Evolutionary conservation across 2,797 vertebrate species (phyloP).

Genomic region (Chelon auratus): DNA sequence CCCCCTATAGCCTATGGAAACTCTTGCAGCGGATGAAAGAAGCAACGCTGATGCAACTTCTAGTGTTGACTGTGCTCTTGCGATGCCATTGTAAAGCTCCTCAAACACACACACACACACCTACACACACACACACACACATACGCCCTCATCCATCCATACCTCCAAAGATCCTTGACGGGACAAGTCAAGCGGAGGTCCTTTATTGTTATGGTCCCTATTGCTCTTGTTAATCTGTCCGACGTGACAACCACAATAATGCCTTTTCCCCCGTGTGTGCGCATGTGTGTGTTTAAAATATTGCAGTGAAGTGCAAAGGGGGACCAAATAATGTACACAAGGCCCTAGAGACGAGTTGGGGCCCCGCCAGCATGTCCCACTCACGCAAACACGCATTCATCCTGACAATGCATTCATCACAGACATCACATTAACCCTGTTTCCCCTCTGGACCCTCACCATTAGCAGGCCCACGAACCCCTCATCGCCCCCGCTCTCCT

Average conservation of each 20-base stretch:
- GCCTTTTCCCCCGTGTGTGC: slow-evolving; percentile 43
- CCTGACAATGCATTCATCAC: slow-evolving; percentile 59
- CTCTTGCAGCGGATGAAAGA: background rate
- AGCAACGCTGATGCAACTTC: slow-evolving; percentile 72
- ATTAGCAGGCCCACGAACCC: slow-evolving; percentile 33
- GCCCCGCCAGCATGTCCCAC: slow-evolving; percentile 39
- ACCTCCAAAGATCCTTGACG: slow-evolving; percentile 51
- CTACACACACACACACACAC: slow-evolving; percentile 24
- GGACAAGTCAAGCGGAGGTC: slow-evolving; percentile 65
- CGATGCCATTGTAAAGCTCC: slow-evolving; percentile 17
- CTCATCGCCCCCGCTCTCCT: background rate
- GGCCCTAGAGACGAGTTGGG: slow-evolving; percentile 55
- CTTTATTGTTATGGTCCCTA: slow-evolving; percentile 66
- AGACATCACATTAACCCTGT: slow-evolving; percentile 66
- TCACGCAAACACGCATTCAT: slow-evolving; percentile 52
- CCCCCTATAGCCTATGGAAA: slow-evolving; percentile 49
- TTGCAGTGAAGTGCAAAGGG: slow-evolving; percentile 41
- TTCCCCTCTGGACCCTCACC: slow-evolving; percentile 50
- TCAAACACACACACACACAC: slow-evolving; percentile 22
- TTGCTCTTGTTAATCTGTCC: slow-evolving; percentile 73
- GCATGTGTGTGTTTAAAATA: slow-evolving; percentile 51
- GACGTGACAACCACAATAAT: slow-evolving; percentile 67
- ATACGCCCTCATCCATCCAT: slow-evolving; percentile 21
- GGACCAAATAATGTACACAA: slow-evolving; percentile 54
- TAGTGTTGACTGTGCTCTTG: slow-evolving; percentile 16